Evolutionary conservation across 2,797 vertebrate species (phyloP).

Genomic region (Poeciliopsis infans): DNA sequence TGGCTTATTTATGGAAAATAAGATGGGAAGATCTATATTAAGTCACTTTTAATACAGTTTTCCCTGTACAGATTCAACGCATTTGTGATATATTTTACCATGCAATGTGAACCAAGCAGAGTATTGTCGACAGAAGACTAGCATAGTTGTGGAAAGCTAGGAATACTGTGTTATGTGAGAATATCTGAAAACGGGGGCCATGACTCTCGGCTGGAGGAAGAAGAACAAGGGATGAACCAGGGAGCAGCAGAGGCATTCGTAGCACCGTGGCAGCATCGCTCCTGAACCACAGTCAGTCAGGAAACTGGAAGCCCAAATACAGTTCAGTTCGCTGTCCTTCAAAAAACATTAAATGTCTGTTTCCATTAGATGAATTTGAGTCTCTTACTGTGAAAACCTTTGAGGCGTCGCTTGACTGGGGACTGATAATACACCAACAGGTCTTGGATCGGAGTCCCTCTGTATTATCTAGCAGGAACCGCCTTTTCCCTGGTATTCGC

Average conservation of each 20-base stretch:
- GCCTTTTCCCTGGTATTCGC: slow-evolving; percentile 62
- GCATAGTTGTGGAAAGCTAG: slow-evolving; percentile 50
- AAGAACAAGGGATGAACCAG: slow-evolving; percentile 31
- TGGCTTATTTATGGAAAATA: slow-evolving; percentile 36
- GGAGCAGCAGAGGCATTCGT: slow-evolving; percentile 59
- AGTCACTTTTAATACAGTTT: slow-evolving; percentile 41
- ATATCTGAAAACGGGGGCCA: slow-evolving; percentile 40
- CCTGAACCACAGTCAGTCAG: slow-evolving; percentile 42
- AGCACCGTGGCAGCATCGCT: slow-evolving; percentile 73
- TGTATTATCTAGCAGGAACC: slow-evolving; percentile 78
- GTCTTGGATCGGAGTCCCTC: slow-evolving; percentile 56
- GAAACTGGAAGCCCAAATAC: slow-evolving; percentile 73
- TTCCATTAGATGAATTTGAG: slow-evolving; percentile 50
- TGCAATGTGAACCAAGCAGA: slow-evolving; percentile 72
- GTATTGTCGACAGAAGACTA: slow-evolving; percentile 49
- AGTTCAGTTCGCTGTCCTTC: slow-evolving; percentile 54
- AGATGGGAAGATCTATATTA: slow-evolving; percentile 35
- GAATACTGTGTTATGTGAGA: slow-evolving; percentile 39
- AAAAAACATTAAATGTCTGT: slow-evolving; percentile 50
- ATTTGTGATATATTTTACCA: slow-evolving; percentile 67
- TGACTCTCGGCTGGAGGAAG: slow-evolving; percentile 33
- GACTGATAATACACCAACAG: slow-evolving; percentile 58
- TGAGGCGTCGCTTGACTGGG: slow-evolving; percentile 64
- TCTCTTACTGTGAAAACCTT: slow-evolving; percentile 54
- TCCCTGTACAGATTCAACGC: slow-evolving; percentile 39